Conservation (phyloP, 2,797 vertebrate genomes). For the Pogonophryne albipinna region DNA sequence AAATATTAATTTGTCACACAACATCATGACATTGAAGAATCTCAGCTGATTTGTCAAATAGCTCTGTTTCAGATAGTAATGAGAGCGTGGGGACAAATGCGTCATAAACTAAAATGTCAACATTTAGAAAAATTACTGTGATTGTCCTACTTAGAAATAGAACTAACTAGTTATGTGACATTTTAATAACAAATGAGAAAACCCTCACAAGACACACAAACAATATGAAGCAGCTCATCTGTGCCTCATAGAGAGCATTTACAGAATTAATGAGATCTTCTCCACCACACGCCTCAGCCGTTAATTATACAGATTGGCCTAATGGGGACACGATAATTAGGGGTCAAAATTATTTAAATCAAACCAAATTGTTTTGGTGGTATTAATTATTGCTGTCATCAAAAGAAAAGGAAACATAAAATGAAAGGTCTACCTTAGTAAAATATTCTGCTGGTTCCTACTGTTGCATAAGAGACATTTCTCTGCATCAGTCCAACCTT, state of each 20-base stretch:
- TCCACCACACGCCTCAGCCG: constrained; percentile 26
- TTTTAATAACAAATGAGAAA: constrained; percentile 43
- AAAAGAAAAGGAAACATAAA: constrained; percentile 28
- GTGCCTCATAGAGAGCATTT: constrained; percentile 42
- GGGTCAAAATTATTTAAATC: constrained; percentile 55
- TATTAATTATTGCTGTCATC: constrained; percentile 20
- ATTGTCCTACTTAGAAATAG: neutral
- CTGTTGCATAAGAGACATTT: neutral
- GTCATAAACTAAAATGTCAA: neutral
- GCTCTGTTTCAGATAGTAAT: neutral
- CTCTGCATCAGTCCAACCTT: neutral
- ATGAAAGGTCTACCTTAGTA: neutral
- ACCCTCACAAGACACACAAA: constrained; percentile 11
- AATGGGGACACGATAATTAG: constrained; percentile 58
- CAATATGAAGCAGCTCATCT: constrained; percentile 22
- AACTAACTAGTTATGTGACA: constrained; percentile 13
- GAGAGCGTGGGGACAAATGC: neutral
- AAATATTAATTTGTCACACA: constrained; percentile 3
- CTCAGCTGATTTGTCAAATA: neutral
- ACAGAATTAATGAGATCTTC: constrained; percentile 63
- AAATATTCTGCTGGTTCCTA: constrained; percentile 2
- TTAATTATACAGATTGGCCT: constrained; percentile 64
- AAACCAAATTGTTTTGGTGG: constrained; percentile 39
- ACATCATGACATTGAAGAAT: neutral
- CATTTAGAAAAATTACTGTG: neutral